Evolutionary conservation across 2,888 invertebrate species (phyloP), one percentile per base, ranked within the genome.

Genomic region (Galerucella calmariensis): DNA sequence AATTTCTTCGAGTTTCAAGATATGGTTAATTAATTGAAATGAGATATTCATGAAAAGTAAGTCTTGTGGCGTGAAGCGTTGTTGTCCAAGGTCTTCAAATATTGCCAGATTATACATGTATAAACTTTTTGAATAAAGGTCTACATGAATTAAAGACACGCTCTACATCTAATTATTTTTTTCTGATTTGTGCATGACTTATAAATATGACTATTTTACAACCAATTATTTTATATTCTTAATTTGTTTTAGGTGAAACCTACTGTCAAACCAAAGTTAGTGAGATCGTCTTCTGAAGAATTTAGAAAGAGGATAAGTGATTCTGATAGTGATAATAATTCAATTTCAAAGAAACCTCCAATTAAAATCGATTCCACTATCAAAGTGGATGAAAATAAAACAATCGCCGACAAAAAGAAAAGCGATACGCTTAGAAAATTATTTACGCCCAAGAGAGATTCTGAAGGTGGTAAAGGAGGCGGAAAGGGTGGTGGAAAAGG

Each of bases 401-500:
- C 88, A 12, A 89, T 90, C 1, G 89, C 91, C 75, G 93, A 93
- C 84, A 93, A 93, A 82, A 93, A 93, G 86, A 94, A 93, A 85
- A 92, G 89, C 81, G 92, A 90, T 81, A 92, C 93, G 0, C 85
- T 94, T 70, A 88, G 92, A 59, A 92, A 92, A 82, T 87, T 93
- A 69, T 93, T 93, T 83, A 90, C 89, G 1, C 89, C 88, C 12
- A 87, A 87, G 75, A 88, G 90, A n/a, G 90, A 89, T 81, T 90
- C 91, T 66, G 91, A 91, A 75, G 92, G 92, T 3, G 90, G 90
- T 10, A 92, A 92, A 81, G 91, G 92, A 65, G 93, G 93, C 24
- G 93, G 93, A 0, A 93, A 93, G 81, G 92, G 92, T 8, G 90
- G 94, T 77, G 92, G 92, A 16, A 88, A 88, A 79, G 93, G 93